Base-by-base conservation (phyloP, 92 coral and sea anemone species). In the Scolanthus callimorphus region DNA sequence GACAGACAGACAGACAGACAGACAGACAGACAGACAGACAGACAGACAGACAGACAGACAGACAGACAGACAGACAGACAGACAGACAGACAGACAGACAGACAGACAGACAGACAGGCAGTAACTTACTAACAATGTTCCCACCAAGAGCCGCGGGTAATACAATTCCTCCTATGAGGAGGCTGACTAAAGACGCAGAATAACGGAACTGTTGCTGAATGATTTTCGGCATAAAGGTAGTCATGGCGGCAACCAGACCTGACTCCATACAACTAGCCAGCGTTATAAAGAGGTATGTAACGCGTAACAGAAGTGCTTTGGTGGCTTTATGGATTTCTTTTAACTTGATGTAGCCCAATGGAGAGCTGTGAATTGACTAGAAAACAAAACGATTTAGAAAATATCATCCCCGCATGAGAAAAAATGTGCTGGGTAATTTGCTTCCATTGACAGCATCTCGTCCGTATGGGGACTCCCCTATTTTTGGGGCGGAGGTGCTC, bases 221-320 rank as follows among this genome's bases (percentile, higher is more conserved):
- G 52, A 89, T 67, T 57, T 84, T 84, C 2, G 97, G 97, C 68
- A 81, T 78, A 78, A 89, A 89, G 29, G 84, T 67, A 55, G 74
- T 68, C 11, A 79, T 63, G 3, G 89, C 63, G 9, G 90, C 51
- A 24, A 81, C 49, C 2, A 80, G 49, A 47, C 80, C 80, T 2
- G 74, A 59, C 39, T 89, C 89, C 6, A 67, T 58, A 27, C 92
- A 81, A 11, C 77, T 78, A 3, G 81, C 96, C n/a, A 80, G 55
- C 1, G 88, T 84, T 31, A 80, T 76, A 54, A 73, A 48, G 11
- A 88, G 59, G 41, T 78, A 77, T 3, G 96, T 83, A 3, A 81
- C 54, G 10, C 73, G 44, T 38, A 60, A 55, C 48, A 88, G 66
- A 31, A 76, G 55, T 41, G 60, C 48, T 55, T 73, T 77, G 2